Percentiles rank a stretch among this genome's conserved stretches.
Evolutionary conservation across 1,140 invertebrate genomes (phyloP).

Genomic region (Lepidostoma basale): DNA sequence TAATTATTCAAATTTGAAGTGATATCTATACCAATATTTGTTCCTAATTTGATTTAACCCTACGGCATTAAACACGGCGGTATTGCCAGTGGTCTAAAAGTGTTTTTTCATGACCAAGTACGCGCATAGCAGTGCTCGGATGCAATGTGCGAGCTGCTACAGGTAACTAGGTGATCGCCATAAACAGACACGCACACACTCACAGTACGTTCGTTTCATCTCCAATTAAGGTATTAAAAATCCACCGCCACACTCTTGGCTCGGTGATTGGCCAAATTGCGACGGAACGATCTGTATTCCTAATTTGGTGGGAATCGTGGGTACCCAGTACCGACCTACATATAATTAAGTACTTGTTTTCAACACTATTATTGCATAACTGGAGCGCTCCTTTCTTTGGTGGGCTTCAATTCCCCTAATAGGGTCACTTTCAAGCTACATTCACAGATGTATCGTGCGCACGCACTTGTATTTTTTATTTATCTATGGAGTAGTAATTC

Average conservation of each 20-base stretch:
- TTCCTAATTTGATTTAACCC: background rate
- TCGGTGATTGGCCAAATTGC: constrained; percentile 19
- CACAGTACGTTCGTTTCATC: constrained; percentile 18
- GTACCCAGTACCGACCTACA: no score
- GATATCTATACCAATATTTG: background rate
- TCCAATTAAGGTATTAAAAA: constrained; percentile 26
- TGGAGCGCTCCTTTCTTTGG: no score
- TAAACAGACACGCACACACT: constrained; percentile 17
- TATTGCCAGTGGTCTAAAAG: constrained; percentile 5
- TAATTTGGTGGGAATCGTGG: constrained; percentile 23
- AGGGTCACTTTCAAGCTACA: no score
- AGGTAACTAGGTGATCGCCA: constrained; percentile 18
- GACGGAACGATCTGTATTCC: background rate
- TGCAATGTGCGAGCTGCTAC: constrained; percentile 5
- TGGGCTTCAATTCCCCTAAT: no score
- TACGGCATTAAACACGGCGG: background rate
- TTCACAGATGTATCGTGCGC: no score
- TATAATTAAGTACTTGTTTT: no score
- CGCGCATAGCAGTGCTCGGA: background rate
- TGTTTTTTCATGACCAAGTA: constrained; percentile 24
- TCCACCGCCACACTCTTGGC: background rate
- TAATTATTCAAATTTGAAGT: no score
- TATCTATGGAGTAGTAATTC: no score
- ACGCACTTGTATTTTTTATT: no score
- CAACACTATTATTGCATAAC: no score